These are phyloP conservation scores for Tricholaema leucomelas DNA, from an alignment of 2,113 vertebrate genomes.

Conservation along the genomic window DNA sequence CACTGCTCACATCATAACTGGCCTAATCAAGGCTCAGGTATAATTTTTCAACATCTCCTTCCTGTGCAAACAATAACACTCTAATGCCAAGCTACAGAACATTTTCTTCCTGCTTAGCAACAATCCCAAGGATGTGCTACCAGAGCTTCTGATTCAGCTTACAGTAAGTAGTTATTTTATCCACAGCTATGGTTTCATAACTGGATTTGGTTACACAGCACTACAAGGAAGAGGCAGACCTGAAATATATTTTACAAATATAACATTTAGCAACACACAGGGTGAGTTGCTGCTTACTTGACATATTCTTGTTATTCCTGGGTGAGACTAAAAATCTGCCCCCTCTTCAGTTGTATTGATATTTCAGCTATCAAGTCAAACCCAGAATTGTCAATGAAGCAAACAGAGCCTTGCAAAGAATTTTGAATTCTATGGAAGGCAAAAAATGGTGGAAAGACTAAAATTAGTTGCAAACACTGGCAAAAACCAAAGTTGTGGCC, in stretches of 20 bases:
- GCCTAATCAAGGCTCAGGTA: conserved; percentile 8
- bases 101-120: background rate
- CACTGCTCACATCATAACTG: conserved; percentile 17
- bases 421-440: background rate
- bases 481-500: background rate
- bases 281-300: background rate
- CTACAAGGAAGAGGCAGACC: background rate
- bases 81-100: background rate
- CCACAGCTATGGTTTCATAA: background rate
- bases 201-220: background rate
- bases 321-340: background rate
- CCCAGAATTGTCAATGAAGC: background rate
- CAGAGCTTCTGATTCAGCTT: background rate
- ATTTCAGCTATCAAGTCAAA: background rate
- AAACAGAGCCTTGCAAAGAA: background rate
- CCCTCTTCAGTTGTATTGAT: background rate
- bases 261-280: background rate
- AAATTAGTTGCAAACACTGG: background rate
- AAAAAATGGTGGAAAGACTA: background rate
- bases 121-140: background rate
- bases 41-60: conserved; percentile 17
- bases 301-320: background rate
- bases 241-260: background rate
- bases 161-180: background rate
- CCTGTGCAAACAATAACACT: background rate